Evolutionary conservation across 2,113 vertebrate species (phyloP).

Genomic region (Calyptomena viridis): DNA sequence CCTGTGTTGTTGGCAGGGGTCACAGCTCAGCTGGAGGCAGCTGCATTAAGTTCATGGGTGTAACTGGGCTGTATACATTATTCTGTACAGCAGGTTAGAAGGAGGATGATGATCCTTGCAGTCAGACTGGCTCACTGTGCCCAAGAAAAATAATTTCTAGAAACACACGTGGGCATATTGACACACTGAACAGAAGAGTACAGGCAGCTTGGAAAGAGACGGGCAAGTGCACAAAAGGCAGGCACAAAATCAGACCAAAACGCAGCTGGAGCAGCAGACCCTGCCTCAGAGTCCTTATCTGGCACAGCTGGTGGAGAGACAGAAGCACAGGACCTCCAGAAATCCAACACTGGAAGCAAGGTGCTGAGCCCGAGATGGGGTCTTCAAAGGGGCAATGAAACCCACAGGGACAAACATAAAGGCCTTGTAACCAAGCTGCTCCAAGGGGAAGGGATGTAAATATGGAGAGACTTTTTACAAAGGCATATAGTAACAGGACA

Average conservation of each 20-base stretch:
- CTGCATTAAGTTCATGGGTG: neutral
- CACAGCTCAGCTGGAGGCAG: neutral
- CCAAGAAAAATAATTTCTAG: neutral
- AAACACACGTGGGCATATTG: neutral
- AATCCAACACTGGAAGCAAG: neutral
- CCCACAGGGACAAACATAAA: neutral
- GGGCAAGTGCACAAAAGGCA: neutral
- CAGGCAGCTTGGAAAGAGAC: neutral
- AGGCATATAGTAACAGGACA: neutral
- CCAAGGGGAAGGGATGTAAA: neutral
- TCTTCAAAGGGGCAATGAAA: neutral
- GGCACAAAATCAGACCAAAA: neutral
- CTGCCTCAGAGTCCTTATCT: neutral
- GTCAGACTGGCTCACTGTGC: neutral
- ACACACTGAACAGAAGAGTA: neutral
- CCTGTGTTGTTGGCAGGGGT: accelerated
- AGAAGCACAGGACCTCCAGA: neutral
- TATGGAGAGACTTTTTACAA: neutral
- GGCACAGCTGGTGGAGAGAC: neutral
- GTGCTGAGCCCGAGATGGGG: neutral
- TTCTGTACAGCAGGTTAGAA: neutral
- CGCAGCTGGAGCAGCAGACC: neutral
- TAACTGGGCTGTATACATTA: neutral
- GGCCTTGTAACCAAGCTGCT: neutral
- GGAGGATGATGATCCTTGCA: neutral